Conservation (phyloP, 2,113 vertebrate species). For the Fukomys damarensis region DNA sequence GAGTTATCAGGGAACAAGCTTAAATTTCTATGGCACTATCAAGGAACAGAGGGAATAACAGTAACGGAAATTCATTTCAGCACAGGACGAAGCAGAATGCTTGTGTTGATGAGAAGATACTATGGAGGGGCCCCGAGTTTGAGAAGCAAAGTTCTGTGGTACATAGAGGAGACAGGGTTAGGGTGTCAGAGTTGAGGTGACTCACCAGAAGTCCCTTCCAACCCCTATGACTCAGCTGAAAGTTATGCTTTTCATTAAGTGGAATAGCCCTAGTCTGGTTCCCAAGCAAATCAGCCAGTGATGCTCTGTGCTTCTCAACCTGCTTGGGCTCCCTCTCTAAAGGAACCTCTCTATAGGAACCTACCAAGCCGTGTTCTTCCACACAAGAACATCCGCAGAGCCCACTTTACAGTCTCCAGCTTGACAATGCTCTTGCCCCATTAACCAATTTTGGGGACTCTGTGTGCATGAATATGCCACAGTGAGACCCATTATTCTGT, state of each 20-base stretch:
- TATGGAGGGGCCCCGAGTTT: background rate
- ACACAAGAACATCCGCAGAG: background rate
- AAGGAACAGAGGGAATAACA: constrained; percentile 58
- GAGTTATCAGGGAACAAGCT: constrained; percentile 31
- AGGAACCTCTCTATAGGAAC: background rate
- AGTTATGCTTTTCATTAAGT: constrained; percentile 74
- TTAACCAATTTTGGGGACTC: background rate
- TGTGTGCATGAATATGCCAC: background rate
- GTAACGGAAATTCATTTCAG: constrained; percentile 3
- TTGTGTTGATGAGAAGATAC: background rate
- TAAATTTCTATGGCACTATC: constrained; percentile 66
- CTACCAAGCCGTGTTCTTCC: background rate
- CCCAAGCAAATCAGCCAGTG: constrained; percentile 73
- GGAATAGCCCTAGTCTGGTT: constrained; percentile 76
- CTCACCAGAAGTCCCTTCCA: constrained; percentile 87
- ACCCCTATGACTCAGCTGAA: constrained; percentile 79
- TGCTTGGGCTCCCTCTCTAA: constrained; percentile 24
- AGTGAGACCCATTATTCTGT: background rate
- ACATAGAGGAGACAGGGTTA: constrained; percentile 70
- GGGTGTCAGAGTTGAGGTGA: constrained; percentile 84
- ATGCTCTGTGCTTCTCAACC: constrained; percentile 41
- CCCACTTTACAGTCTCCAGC: background rate
- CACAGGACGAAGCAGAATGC: background rate
- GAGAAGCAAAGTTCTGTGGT: constrained; percentile 59
- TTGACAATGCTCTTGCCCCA: background rate